Evolutionary conservation across 2,797 vertebrate genomes (phyloP).

Genomic region (Philypnodon macrostomus): DNA sequence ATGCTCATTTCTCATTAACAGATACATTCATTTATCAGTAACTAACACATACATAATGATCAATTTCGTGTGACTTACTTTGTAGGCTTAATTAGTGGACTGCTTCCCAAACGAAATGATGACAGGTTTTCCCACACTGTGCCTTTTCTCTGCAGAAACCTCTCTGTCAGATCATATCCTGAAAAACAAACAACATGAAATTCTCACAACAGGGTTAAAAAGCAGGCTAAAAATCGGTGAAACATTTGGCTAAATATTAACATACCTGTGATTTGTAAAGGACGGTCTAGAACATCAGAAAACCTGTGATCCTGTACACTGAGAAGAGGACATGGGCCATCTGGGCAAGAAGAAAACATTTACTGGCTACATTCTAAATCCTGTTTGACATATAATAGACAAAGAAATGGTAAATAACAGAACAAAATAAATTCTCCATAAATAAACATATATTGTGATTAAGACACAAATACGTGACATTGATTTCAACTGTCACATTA

Average conservation of each 20-base stretch:
- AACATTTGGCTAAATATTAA: neutral
- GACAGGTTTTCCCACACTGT: constrained; percentile 80
- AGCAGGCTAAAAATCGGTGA: neutral
- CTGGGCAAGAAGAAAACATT: constrained; percentile 51
- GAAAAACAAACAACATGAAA: constrained; percentile 24
- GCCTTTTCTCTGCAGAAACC: constrained; percentile 85
- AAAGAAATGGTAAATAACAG: constrained; percentile 3
- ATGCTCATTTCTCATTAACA: no score
- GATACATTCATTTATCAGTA: no score
- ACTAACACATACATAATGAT: no score
- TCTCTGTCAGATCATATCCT: constrained; percentile 93
- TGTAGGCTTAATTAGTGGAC: constrained; percentile 86
- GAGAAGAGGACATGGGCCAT: constrained; percentile 81
- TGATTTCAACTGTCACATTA: constrained; percentile 1
- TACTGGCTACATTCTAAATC: neutral
- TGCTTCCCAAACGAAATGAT: constrained; percentile 88
- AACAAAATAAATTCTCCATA: no score
- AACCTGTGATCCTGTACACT: constrained; percentile 73
- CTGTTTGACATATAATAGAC: no score
- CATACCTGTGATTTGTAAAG: constrained; percentile 82
- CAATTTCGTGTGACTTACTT: constrained; percentile 79
- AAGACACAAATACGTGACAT: constrained; percentile 2
- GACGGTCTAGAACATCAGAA: constrained; percentile 70
- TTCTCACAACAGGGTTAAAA: constrained; percentile 4
- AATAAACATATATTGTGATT: neutral